Conservation (phyloP, 1,140 invertebrate genomes). For the Dinoponera quadriceps region DNA sequence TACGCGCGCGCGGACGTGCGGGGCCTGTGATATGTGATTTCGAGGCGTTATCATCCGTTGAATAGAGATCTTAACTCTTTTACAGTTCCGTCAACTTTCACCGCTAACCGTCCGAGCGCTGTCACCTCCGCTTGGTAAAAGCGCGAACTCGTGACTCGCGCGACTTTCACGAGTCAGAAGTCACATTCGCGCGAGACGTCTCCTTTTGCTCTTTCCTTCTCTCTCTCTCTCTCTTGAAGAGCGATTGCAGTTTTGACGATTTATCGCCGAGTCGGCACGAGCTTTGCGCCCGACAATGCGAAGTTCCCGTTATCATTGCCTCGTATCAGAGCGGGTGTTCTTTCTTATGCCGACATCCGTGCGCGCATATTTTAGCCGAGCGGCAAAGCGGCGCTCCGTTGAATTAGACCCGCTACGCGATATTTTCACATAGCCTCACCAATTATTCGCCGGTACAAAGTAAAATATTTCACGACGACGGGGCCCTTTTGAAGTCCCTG, state of each 20-base stretch:
- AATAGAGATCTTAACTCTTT: neutral
- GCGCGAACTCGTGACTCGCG: neutral
- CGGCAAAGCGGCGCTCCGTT: constrained; percentile 13
- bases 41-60: constrained; percentile 1
- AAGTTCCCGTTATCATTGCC: constrained; percentile 30
- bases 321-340: neutral
- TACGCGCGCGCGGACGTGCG: neutral
- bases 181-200: neutral
- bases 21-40: neutral
- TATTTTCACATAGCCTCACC: constrained; percentile 30
- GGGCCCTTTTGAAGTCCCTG: constrained; percentile 24
- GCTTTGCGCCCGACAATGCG: constrained; percentile 4
- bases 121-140: neutral
- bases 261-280: neutral
- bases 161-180: neutral
- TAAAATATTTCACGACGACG: constrained; percentile 38
- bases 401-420: constrained; percentile 25
- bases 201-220: neutral
- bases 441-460: constrained; percentile 43
- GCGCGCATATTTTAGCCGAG: constrained; percentile 30
- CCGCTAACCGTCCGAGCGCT: neutral
- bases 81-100: neutral
- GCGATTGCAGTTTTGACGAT: constrained; percentile 39
- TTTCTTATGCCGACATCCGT: neutral
- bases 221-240: neutral